Evolutionary conservation across 2,113 vertebrate genomes (phyloP), one percentile per base, ranked within the genome.

Genomic region (Hippocampus barbouri): DNA sequence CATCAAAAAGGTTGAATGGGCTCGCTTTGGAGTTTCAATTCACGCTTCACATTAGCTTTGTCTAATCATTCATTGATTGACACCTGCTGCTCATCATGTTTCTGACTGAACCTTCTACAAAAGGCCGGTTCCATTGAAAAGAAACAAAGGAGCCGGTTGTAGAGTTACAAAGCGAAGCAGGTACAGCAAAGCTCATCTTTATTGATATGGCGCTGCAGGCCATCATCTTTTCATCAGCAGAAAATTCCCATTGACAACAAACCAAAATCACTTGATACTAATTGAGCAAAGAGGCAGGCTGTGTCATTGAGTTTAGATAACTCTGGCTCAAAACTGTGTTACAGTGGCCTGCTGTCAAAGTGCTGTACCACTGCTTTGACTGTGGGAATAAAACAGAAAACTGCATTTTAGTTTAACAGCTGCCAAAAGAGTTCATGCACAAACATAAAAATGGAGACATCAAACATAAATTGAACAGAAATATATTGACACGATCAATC

Each of bases 251-350:
- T 56, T 57, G 70, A 72, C 69, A 9, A 49, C 20, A 23, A 25
- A 15, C 7, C 8, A 38, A 62, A 38, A 9, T 38, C 25, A 34
- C 7, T 62, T 38, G 1, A 25, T 62, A 11, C 21, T 43, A n/a
- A 43, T 64, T 25, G 71, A 61, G 72, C 74, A 63, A 27, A 76
- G 79, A 79, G 77, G 69, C 62, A 72, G 71, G 67, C 66, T 63
- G 75, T 51, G 79, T 80, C 83, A 84, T 86, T 84, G 85, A 89
- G 85, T 85, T 45, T 60, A 71, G 81, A 76, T 77, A 77, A 73
- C 66, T 64, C 38, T 18, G 49, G 49, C 75, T 63, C 65, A 78
- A 66, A 69, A 66, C 57, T 41, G 76, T 63, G 59, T 66, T 64
- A n/a, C 18, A 40, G 57, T 41, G 59, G 43, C 74, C 74, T 77